Base-by-base conservation (phyloP, 23 tunicate genomes). In the Botrylloides violaceus region DNA sequence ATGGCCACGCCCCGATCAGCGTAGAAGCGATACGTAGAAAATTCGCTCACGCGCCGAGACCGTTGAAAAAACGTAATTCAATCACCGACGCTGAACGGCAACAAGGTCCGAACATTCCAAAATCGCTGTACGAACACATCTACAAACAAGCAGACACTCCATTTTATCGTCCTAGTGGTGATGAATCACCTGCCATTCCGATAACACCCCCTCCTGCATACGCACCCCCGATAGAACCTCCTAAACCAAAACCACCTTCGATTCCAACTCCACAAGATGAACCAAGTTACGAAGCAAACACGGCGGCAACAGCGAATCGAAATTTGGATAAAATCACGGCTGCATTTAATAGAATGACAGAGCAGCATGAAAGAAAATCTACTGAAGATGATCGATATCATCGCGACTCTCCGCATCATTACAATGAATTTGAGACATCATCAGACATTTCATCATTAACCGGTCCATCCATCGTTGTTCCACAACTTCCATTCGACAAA, bases 81-180 rank as follows among this genome's bases (percentile, higher is more conserved):
- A 63, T 84, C 49, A 84, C 98, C 3, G 98, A 92, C 38, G 83
- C 92, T 1, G 96, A 88, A 53, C 70, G 90, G 34, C 97, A 89
- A 2, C 90, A 83, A 59, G 90, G 90, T 2, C 90, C 97, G 1
- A 64, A 39, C 30, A 77, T 88, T 48, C 82, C 96, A 26, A 81
- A 82, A 35, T 61, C 71, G n/a, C 33, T 88, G 29, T 88, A 88
- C 43, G 96, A 88, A 29, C 87, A 88, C 57, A 63, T 88, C 24
- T 88, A 88, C 63, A 88, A 88, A 71, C 80, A 82, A 66, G 96
- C 96, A 6, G 87, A 88, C 66, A 88, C 96, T 3, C 86, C 86
- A 29, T 88, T 81, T 66, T 88, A 82, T 49, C 76, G 88, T 0
- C 83, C 88, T 2, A 58, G 75, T 5, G 34, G 76, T 2, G 96